Conservation (phyloP, 2,797 vertebrate genomes). For the Chelidonichthys spinosus region DNA sequence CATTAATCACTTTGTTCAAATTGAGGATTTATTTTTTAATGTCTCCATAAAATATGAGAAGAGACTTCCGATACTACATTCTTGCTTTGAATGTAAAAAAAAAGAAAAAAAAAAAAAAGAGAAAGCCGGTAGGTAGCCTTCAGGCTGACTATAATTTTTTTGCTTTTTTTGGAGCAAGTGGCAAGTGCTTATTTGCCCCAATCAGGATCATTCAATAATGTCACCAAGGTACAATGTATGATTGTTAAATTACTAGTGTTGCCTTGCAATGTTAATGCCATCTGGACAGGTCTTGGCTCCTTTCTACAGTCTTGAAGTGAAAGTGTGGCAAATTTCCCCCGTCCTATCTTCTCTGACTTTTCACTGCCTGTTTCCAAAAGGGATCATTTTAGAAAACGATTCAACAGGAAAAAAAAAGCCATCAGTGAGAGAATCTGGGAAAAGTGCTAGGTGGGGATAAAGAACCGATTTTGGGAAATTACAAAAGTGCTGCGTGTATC, state of each 20-base stretch:
- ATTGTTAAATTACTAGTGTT: background rate
- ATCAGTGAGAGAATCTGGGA: background rate
- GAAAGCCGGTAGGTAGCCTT: background rate
- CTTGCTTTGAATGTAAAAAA: background rate
- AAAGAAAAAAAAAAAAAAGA: background rate
- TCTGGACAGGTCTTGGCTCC: background rate
- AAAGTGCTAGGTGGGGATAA: background rate
- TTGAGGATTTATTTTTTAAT: no score
- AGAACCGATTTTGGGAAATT: background rate
- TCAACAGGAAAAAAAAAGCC: constrained; percentile 7
- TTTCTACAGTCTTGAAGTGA: background rate
- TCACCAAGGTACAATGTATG: background rate
- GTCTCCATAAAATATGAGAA: no score
- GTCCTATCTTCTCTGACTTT: background rate
- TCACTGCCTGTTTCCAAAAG: background rate
- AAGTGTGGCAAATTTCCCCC: background rate
- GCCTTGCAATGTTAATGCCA: background rate
- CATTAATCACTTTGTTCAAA: no score
- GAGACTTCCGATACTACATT: no score
- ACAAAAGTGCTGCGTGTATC: background rate
- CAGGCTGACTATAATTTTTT: background rate
- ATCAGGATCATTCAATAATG: background rate
- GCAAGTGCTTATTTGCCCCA: background rate
- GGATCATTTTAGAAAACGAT: constrained; percentile 7
- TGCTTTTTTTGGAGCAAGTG: background rate